Evolutionary conservation across 2,797 vertebrate species (phyloP).

Genomic region (Allobates femoralis): DNA sequence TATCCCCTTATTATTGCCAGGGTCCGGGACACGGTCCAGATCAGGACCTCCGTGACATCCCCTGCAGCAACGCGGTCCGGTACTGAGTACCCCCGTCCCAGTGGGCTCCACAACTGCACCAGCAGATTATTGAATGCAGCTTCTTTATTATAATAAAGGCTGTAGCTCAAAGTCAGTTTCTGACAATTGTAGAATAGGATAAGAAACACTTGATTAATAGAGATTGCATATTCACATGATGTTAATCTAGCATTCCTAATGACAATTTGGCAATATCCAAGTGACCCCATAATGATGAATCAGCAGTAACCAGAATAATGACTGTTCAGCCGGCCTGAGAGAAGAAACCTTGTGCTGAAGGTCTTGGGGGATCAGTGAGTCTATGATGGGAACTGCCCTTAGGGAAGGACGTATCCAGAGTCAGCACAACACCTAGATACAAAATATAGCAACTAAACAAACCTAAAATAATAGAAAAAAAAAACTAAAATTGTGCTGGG

Average conservation of each 20-base stretch:
- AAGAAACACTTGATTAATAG: neutral
- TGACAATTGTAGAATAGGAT: neutral
- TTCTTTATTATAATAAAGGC: too few species aligned
- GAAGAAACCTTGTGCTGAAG: neutral
- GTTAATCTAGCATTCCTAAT: neutral
- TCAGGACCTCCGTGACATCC: too few species aligned
- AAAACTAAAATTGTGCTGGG: neutral
- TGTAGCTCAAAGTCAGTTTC: neutral
- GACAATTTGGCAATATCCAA: neutral
- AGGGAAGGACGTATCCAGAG: neutral
- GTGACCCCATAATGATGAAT: neutral
- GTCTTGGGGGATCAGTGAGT: neutral
- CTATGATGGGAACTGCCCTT: neutral
- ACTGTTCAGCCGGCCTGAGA: neutral
- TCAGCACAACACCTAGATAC: slow-evolving; percentile 6
- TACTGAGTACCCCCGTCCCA: too few species aligned
- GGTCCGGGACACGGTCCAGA: too few species aligned
- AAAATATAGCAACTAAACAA: slow-evolving; percentile 20
- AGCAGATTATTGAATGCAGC: too few species aligned
- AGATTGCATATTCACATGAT: neutral
- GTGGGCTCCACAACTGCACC: too few species aligned
- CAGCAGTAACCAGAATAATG: neutral
- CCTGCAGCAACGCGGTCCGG: too few species aligned
- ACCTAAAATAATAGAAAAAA: slow-evolving; percentile 11
- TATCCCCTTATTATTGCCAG: too few species aligned